Evolutionary conservation across 2,113 vertebrate species (phyloP).

Genomic region (Hoplias malabaricus): DNA sequence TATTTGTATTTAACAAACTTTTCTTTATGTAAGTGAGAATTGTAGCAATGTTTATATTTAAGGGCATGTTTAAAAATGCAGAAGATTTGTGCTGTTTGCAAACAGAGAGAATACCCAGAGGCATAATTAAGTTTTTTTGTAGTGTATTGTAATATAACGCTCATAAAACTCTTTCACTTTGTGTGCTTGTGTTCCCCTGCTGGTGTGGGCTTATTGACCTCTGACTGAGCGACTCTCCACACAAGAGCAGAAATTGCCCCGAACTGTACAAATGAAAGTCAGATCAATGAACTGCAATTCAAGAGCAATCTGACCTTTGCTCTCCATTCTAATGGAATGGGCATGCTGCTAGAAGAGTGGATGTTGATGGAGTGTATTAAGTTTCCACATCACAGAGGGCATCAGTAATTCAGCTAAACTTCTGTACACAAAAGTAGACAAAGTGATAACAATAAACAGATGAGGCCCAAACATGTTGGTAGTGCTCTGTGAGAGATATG

Average conservation of each 20-base stretch:
- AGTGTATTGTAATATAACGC: neutral
- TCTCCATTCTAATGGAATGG: neutral
- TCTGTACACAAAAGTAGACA: neutral
- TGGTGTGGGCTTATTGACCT: neutral
- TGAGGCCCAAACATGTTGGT: neutral
- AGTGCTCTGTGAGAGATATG: neutral
- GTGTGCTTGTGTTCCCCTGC: neutral
- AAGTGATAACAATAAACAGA: neutral
- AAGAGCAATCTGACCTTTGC: slow-evolving; percentile 16
- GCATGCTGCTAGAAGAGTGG: neutral
- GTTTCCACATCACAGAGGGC: neutral
- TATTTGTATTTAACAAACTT: too few relatives aligned
- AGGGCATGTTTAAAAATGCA: too few relatives aligned
- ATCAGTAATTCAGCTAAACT: neutral
- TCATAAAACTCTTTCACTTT: neutral
- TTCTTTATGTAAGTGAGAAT: too few relatives aligned
- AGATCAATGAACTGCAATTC: slow-evolving; percentile 31
- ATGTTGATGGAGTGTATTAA: neutral
- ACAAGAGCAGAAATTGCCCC: slow-evolving; percentile 7
- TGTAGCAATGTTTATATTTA: too few relatives aligned
- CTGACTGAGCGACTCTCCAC: slow-evolving; percentile 7
- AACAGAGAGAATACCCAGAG: neutral
- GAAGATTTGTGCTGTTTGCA: neutral
- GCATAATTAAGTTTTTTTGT: neutral
- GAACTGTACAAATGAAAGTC: slow-evolving; percentile 27